Conservation (phyloP, 1,140 invertebrate genomes). For the Drosophila paulistorum region DNA sequence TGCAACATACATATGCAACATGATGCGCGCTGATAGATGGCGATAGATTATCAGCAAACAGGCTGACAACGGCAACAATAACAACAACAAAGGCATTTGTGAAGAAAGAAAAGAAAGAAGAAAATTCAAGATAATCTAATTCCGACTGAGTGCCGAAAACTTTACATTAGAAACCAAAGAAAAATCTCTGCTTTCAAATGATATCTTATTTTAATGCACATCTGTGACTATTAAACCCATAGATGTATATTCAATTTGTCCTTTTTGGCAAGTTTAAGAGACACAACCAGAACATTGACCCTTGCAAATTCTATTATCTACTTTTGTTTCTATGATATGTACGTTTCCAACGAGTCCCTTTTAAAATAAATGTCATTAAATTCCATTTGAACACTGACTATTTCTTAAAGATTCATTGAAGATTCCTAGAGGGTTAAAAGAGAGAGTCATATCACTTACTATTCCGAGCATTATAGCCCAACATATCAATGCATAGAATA, state of each 20-base stretch:
- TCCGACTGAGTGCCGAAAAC: background rate
- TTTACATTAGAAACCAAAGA: background rate
- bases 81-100: slow-evolving; percentile 26
- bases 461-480: too few relatives aligned
- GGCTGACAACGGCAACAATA: slow-evolving; percentile 24
- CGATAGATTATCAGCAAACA: slow-evolving; percentile 69
- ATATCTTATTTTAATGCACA: background rate
- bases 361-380: too few relatives aligned
- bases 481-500: too few relatives aligned
- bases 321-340: too few relatives aligned
- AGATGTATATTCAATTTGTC: background rate
- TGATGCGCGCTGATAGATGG: slow-evolving; percentile 76
- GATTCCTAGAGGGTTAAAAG: too few relatives aligned
- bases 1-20: slow-evolving; percentile 62
- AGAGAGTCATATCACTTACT: too few relatives aligned
- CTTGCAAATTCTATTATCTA: too few relatives aligned
- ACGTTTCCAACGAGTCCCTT: too few relatives aligned
- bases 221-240: background rate
- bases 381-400: too few relatives aligned
- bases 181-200: background rate
- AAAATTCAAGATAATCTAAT: slow-evolving; percentile 15
- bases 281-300: too few relatives aligned
- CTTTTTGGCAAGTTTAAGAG: too few relatives aligned
- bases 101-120: slow-evolving; percentile 24
- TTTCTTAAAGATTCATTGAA: too few relatives aligned